A percentile compares a stretch with the other conserved stretches of the same genome.
Evolutionary conservation across 2,888 invertebrate species (phyloP).

Genomic region (Drosophila gaucha): DNA sequence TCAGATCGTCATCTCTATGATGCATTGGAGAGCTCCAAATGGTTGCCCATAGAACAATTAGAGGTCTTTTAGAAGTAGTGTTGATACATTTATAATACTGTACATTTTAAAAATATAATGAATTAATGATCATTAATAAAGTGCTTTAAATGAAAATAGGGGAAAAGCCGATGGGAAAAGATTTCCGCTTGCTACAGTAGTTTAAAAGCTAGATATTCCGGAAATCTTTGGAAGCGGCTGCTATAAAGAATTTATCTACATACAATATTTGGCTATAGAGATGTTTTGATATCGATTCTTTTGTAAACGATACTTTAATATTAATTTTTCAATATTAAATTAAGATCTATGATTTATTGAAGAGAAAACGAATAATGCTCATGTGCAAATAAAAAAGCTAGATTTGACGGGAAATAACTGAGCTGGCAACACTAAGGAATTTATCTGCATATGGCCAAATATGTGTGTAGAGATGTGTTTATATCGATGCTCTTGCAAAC

Average conservation of each 20-base stretch:
- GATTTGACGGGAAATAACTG: neutral
- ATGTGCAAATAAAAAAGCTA: neutral
- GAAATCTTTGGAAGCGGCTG: no score
- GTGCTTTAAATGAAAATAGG: no score
- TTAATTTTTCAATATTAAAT: no score
- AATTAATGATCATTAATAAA: neutral
- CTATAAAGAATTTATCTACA: no score
- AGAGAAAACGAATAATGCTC: neutral
- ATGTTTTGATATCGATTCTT: no score
- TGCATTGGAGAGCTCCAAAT: slow-evolving; percentile 92
- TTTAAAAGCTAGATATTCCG: no score
- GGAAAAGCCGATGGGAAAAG: no score
- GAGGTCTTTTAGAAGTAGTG: slow-evolving; percentile 86
- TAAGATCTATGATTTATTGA: no score
- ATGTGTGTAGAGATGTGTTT: neutral
- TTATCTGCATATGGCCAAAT: neutral
- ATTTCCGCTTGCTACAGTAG: no score
- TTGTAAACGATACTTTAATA: no score
- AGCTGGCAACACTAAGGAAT: neutral
- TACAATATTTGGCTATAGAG: no score
- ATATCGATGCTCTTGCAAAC: neutral
- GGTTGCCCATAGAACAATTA: slow-evolving; percentile 91
- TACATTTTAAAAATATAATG: neutral
- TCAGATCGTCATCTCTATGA: slow-evolving; percentile 92
- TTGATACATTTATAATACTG: neutral